Evolutionary conservation across 2,888 invertebrate species (phyloP).

Genomic region (Drosophila stalkeri): DNA sequence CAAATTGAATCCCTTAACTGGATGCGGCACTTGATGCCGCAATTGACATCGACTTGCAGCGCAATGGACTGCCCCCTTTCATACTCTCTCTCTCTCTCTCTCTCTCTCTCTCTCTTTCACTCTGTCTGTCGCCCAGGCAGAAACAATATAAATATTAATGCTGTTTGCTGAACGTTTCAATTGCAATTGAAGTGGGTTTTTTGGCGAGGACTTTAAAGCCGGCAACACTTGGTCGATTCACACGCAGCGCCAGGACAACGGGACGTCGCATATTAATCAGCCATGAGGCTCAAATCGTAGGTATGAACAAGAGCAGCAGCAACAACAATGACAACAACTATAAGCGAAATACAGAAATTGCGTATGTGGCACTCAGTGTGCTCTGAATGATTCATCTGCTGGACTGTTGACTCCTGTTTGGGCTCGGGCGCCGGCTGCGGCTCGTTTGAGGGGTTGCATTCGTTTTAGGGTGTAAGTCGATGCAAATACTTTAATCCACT

Average conservation of each 20-base stretch:
- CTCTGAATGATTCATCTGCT: slow-evolving; percentile 52
- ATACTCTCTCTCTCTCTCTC: slow-evolving; percentile 1
- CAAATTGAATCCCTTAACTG: slow-evolving; percentile 49
- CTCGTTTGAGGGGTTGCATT: slow-evolving; percentile 60
- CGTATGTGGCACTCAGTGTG: slow-evolving; percentile 29
- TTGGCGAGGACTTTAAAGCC: slow-evolving; percentile 25
- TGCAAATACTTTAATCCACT: slow-evolving; percentile 82
- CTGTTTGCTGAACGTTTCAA: slow-evolving; percentile 79
- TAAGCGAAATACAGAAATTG: slow-evolving; percentile 43
- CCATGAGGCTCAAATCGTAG: slow-evolving; percentile 33
- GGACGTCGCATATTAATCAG: slow-evolving; percentile 76
- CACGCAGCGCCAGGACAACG: slow-evolving; percentile 63
- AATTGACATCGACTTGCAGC: slow-evolving; percentile 55
- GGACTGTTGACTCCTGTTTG: slow-evolving; percentile 48
- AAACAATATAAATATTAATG: slow-evolving; percentile 79
- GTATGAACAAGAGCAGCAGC: slow-evolving; percentile 3
- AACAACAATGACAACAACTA: background rate
- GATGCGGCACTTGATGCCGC: slow-evolving; percentile 60
- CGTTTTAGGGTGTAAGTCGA: slow-evolving; percentile 77
- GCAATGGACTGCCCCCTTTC: background rate
- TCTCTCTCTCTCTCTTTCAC: background rate
- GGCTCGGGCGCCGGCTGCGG: slow-evolving; percentile 22
- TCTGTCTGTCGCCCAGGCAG: slow-evolving; percentile 3
- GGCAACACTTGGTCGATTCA: slow-evolving; percentile 74
- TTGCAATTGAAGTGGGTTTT: slow-evolving; percentile 48